Evolutionary conservation across 1,140 invertebrate genomes (phyloP).

Genomic region (Aporrectodea caliginosa): DNA sequence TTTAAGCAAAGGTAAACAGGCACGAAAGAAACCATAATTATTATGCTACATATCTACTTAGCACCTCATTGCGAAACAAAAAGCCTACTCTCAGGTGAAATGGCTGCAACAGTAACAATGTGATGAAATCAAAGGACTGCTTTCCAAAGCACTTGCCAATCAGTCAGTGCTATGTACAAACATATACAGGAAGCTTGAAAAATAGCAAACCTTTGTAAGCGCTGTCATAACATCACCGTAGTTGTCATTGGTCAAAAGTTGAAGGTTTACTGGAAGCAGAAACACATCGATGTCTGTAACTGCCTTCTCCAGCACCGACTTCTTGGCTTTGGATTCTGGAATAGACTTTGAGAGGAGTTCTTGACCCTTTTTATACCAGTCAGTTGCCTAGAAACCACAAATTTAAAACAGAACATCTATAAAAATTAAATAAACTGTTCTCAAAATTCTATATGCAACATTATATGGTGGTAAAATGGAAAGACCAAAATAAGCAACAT

Average conservation of each 20-base stretch:
- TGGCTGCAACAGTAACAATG: no score
- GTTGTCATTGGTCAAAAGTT: neutral
- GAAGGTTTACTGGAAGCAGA: neutral
- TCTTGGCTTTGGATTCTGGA: neutral
- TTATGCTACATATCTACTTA: neutral
- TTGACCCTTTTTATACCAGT: neutral
- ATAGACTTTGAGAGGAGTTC: neutral
- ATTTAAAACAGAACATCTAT: neutral
- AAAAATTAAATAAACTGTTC: neutral
- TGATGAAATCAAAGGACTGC: neutral
- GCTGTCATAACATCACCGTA: neutral
- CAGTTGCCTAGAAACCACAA: neutral
- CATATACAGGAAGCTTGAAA: neutral
- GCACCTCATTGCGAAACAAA: neutral
- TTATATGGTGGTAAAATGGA: neutral
- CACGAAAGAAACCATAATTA: no score
- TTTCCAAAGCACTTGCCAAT: neutral
- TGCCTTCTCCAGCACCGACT: neutral
- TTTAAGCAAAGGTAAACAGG: no score
- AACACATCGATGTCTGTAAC: neutral
- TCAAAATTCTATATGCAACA: neutral
- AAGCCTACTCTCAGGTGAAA: neutral
- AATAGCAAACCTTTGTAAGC: neutral
- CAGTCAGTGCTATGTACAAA: neutral
- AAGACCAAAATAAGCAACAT: neutral